Conservation (phyloP, 2,113 vertebrate species). For the Archilochus colubris region DNA sequence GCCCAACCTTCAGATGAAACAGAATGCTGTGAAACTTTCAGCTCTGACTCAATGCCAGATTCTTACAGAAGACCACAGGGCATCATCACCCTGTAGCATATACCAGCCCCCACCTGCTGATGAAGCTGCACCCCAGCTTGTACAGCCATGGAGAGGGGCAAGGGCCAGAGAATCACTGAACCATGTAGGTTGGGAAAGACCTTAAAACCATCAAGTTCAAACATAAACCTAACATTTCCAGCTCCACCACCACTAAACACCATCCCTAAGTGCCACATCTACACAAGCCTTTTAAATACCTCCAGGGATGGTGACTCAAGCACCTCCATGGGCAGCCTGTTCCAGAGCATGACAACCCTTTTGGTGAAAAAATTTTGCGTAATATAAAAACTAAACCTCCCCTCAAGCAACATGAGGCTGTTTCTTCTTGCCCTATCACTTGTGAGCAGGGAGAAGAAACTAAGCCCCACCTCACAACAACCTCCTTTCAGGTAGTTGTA, state of each 20-base stretch:
- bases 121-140: neutral
- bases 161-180: neutral
- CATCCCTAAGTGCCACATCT: too few relatives aligned
- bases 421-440: neutral
- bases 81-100: neutral
- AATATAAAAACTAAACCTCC: neutral
- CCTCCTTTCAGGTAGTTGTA: neutral
- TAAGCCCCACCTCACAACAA: fast-evolving
- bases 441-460: neutral
- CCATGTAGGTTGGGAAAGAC: neutral
- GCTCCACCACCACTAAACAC: neutral
- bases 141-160: neutral
- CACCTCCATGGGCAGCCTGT: neutral
- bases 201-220: neutral
- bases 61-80: neutral
- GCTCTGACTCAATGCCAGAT: neutral
- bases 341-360: neutral
- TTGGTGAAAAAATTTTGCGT: neutral
- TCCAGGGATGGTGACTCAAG: neutral
- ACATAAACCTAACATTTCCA: neutral
- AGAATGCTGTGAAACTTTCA: fast-evolving
- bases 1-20: neutral
- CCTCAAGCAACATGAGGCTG: neutral
- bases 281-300: fast-evolving
- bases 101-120: neutral